Percentiles rank a stretch among this genome's conserved stretches.
Evolutionary conservation across 2,797 vertebrate species (phyloP).

Genomic region (Gallinago stenura): DNA sequence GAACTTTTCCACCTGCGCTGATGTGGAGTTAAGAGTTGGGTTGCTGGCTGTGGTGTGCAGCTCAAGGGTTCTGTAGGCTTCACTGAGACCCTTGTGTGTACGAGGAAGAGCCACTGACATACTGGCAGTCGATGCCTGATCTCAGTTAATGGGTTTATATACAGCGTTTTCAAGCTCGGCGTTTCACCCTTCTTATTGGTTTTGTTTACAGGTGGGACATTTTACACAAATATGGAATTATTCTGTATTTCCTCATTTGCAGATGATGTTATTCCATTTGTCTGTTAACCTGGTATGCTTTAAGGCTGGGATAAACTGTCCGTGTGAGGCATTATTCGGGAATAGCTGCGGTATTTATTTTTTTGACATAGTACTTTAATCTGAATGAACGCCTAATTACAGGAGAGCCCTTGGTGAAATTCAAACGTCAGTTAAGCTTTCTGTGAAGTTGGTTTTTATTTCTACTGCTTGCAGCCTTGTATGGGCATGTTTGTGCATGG

Average conservation of each 20-base stretch:
- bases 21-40: accelerated
- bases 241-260: neutral
- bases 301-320: neutral
- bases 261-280: neutral
- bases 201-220: accelerated
- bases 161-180: accelerated
- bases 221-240: neutral
- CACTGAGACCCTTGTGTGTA: accelerated
- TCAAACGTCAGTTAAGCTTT: neutral
- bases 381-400: neutral
- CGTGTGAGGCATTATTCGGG: accelerated
- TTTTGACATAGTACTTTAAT: neutral
- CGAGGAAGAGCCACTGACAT: accelerated
- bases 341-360: neutral
- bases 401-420: neutral
- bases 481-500: accelerated
- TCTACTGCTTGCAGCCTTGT: neutral
- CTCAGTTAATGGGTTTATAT: neutral
- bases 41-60: neutral
- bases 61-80: neutral
- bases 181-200: neutral
- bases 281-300: neutral
- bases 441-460: neutral
- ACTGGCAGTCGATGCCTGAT: neutral
- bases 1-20: accelerated